Conservation (phyloP, 2,113 vertebrate genomes). For the Aramus guarauna region DNA sequence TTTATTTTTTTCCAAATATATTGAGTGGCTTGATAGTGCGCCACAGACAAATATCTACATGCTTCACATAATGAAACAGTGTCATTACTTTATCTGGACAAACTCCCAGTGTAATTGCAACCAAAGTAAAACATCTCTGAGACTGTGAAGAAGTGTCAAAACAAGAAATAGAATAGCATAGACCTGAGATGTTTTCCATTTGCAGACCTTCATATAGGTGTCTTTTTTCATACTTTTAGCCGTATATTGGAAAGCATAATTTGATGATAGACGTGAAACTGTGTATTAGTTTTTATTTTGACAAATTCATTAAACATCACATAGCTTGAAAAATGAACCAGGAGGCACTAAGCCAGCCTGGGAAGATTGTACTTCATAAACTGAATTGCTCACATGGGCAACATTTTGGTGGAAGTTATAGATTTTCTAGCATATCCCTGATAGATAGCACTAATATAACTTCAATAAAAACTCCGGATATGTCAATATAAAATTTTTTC, state of each 20-base stretch:
- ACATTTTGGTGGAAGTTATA: constrained; percentile 92
- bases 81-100: constrained; percentile 54
- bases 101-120: constrained; percentile 67
- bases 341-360: constrained; percentile 75
- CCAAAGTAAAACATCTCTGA: constrained; percentile 36
- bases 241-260: constrained; percentile 78
- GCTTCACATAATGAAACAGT: constrained; percentile 68
- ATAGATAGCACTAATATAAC: constrained; percentile 99
- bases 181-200: constrained; percentile 65
- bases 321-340: constrained; percentile 91
- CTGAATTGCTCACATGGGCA: constrained; percentile 88
- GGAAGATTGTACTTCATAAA: constrained; percentile 95
- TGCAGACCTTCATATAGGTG: constrained; percentile 58
- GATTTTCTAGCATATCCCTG: constrained; percentile 96
- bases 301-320: constrained; percentile 94
- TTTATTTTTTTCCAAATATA: constrained; percentile 32
- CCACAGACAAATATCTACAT: constrained; percentile 66
- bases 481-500: constrained; percentile 88
- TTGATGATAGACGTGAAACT: constrained; percentile 84
- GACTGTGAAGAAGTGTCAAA: constrained; percentile 40
- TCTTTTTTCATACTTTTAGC: constrained; percentile 75
- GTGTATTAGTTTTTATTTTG: constrained; percentile 87
- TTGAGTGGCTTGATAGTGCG: constrained; percentile 16
- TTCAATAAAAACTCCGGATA: constrained; percentile 94
- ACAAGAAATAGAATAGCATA: constrained; percentile 46